Base-by-base conservation (phyloP, 2,113 vertebrate genomes). In the Phodopus roborovskii region DNA sequence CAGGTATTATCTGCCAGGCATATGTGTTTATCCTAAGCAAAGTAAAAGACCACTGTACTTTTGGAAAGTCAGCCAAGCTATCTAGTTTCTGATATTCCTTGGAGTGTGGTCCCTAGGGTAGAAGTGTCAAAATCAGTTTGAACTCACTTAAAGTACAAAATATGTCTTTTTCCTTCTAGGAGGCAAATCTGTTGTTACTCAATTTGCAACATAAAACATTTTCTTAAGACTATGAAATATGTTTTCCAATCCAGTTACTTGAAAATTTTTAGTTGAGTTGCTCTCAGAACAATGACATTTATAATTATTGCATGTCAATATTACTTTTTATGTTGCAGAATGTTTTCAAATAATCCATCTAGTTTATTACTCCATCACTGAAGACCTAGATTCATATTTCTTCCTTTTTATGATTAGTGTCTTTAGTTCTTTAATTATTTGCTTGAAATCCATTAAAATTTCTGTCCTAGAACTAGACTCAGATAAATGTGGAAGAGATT, bases 311-410 rank as follows among this genome's bases (percentile, higher is more conserved):
- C 1, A 81, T 83, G 33, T n/a, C 48, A 74, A 75, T 28, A 20
- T 94, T 96, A 50, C 13, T 64, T 64, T 92, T 88, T 53, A 88
- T 48, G 28, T 13, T 94, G 7, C 39, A 85, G 36, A 91, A 91
- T 70, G 50, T 16, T 92, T 95, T 95, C 45, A 81, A 58, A 64
- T 56, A 42, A 45, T 36, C 36, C 2, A 15, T 75, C 3, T 94
- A 71, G 86, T 30, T 90, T 87, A 50, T 92, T 17, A 75, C 79
- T 86, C 92, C 19, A 53, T 60, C 16, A n/a, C 6, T 77, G 64
- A 68, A 60, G 30, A 39, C 12, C 77, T 84, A 36, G n/a, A 50
- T 85, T 53, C n/a, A 91, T 86, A 19, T 42, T 91, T 94, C 36
- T 86, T 93, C 78, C 33, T 94, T 45, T 60, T 45, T 85, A 86